A percentile compares a stretch with the other conserved stretches of the same genome.
These are phyloP conservation scores for Therioaphis trifolii DNA, from an alignment of 2,888 invertebrate genomes.

Conservation along the genomic window DNA sequence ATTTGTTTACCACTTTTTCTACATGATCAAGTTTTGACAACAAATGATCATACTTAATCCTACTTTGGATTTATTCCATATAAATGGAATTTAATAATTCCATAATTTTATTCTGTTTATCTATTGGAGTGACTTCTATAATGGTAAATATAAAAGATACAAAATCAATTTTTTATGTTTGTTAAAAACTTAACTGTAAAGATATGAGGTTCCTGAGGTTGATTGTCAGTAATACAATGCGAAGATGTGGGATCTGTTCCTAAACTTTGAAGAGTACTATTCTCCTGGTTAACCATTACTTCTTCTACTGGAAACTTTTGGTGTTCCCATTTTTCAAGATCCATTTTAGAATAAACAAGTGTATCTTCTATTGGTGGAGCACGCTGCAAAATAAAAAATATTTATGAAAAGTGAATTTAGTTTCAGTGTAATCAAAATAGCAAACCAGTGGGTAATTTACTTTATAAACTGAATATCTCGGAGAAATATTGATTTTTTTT, in stretches of 20 bases:
- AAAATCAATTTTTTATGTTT: no score
- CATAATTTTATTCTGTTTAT: background rate
- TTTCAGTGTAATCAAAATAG: background rate
- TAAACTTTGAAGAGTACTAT: background rate
- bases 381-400: no score
- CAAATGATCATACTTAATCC: background rate
- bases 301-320: background rate
- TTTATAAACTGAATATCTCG: background rate
- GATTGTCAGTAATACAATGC: constrained; percentile 10
- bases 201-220: no score
- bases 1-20: constrained; percentile 3
- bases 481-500: background rate
- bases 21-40: background rate
- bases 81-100: constrained; percentile 23
- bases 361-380: no score
- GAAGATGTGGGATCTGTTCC: background rate
- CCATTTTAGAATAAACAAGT: no score
- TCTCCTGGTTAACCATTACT: background rate
- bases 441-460: background rate
- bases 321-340: no score
- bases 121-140: background rate
- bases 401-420: no score
- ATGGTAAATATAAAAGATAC: no score
- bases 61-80: constrained; percentile 24
- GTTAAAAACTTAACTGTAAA: no score